phyloP scores from a whole-genome alignment of 2,888 invertebrate genomes.

The Rosalia funebris region DNA sequence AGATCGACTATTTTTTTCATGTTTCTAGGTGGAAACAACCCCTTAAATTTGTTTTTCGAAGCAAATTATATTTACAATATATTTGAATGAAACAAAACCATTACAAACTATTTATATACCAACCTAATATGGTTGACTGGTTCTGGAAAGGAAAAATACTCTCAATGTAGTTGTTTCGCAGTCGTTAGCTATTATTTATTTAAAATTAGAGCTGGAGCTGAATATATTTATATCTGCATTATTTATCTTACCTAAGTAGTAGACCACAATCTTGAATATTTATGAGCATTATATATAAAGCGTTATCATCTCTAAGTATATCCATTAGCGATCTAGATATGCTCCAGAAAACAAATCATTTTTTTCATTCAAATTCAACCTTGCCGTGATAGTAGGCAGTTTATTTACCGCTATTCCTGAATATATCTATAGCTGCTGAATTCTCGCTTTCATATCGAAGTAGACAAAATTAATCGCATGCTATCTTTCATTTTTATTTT shows the following conservation, averaged over 20 bases:
- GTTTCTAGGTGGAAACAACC: too few relatives aligned
- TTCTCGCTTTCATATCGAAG: not conserved
- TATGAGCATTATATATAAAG: not conserved
- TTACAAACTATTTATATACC: too few relatives aligned
- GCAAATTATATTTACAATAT: too few relatives aligned
- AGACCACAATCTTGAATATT: not conserved
- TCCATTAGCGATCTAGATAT: slow-evolving; percentile 3
- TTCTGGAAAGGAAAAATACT: not conserved
- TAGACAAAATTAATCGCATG: not conserved
- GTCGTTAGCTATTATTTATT: too few relatives aligned
- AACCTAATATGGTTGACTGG: too few relatives aligned
- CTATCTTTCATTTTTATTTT: not conserved
- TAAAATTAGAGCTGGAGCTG: too few relatives aligned
- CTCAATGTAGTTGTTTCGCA: too few relatives aligned
- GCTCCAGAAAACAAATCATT: slow-evolving; percentile 9
- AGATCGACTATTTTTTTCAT: too few relatives aligned
- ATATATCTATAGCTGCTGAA: not conserved
- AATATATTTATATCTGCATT: too few relatives aligned
- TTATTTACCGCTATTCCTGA: not conserved
- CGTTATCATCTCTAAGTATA: not conserved
- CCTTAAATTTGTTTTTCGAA: too few relatives aligned
- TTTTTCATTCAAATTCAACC: slow-evolving; percentile 1
- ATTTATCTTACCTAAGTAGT: not conserved
- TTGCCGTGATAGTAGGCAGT: not conserved
- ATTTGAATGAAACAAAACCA: too few relatives aligned